A percentile compares a stretch with the other conserved stretches of the same genome.
Conservation (phyloP, 2,113 vertebrate species). For the Protobothrops flavoviridis region DNA sequence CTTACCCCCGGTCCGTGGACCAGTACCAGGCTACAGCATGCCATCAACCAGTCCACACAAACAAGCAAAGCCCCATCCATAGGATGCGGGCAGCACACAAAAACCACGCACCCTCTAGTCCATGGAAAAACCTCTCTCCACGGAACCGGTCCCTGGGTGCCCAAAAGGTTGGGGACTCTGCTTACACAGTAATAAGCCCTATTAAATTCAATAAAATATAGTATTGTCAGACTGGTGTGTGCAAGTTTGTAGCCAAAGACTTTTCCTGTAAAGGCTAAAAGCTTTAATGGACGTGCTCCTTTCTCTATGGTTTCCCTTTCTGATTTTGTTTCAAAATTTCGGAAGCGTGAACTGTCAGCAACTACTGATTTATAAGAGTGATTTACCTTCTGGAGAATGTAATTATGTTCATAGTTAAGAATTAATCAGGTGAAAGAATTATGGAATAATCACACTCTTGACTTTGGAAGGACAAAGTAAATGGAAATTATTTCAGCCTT, state of each 20-base stretch:
- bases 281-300: conserved; percentile 11
- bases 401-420: conserved; percentile 80
- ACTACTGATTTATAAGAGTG: conserved; percentile 75
- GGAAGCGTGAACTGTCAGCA: conserved; percentile 65
- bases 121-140: no score
- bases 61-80: no score
- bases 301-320: conserved; percentile 5
- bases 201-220: background rate
- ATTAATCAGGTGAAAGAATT: conserved; percentile 79
- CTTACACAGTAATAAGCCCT: background rate
- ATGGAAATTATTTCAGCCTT: conserved; percentile 41
- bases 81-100: no score
- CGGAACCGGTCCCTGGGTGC: no score
- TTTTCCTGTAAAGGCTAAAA: background rate
- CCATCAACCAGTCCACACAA: no score
- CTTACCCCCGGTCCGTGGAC: no score
- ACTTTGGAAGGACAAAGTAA: conserved; percentile 76
- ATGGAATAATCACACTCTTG: conserved; percentile 71
- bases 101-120: no score
- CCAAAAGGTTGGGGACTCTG: background rate
- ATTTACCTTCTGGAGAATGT: conserved; percentile 78
- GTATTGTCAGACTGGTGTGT: background rate
- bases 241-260: background rate
- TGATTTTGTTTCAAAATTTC: conserved; percentile 42
- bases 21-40: no score